Evolutionary conservation across 2,797 vertebrate genomes (phyloP), one percentile per base, ranked within the genome.

Genomic region (Diplodus sargus): DNA sequence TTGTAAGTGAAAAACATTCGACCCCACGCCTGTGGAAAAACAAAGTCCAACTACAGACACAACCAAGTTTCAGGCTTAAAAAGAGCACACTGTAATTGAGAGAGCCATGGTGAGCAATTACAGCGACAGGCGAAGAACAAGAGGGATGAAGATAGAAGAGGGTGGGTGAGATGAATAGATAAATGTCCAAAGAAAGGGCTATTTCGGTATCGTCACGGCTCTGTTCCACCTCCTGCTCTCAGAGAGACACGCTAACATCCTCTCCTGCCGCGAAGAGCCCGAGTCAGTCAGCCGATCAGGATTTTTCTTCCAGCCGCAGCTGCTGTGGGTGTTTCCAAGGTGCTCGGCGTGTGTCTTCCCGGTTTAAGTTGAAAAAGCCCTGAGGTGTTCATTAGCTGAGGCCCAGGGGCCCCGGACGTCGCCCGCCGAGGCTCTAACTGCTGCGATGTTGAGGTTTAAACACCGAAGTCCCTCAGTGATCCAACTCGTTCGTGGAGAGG

Each of bases 311-410:
- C 30, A 48, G 61, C 12, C 34, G 2, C 9, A 25, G 16, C 47
- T 77, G 78, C 57, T 63, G 69, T 45, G 48, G 67, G 74, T 15
- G 81, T 90, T 87, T 79, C 80, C 78, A 63, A 30, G 79, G 70
- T 51, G 75, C 49, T 20, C 62, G 15, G 63, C 13, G 69, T 57
- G 74, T 74, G 22, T 68, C 1, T 54, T 69, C 8, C 28, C 15
- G 48, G 39, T 59, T 61, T 54, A 45, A 51, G 54, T 20, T 12
- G 58, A 42, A 57, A 85, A 86, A 76, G 65, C 92, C 87, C 92
- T 18, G 52, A 86, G 89, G 92, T 88, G 82, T 87, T 94, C 80
- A 93, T 94, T 93, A 94, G 74, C 71, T 0, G 17, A n/a, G 74
- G 54, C 56, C 71, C 60, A 63, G 11, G 78, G 79, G 84, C 47